A percentile compares a stretch with the other conserved stretches of the same genome.
These are phyloP conservation scores for Limnothrissa miodon DNA, from an alignment of 2,113 vertebrate species.

Conservation along the genomic window DNA sequence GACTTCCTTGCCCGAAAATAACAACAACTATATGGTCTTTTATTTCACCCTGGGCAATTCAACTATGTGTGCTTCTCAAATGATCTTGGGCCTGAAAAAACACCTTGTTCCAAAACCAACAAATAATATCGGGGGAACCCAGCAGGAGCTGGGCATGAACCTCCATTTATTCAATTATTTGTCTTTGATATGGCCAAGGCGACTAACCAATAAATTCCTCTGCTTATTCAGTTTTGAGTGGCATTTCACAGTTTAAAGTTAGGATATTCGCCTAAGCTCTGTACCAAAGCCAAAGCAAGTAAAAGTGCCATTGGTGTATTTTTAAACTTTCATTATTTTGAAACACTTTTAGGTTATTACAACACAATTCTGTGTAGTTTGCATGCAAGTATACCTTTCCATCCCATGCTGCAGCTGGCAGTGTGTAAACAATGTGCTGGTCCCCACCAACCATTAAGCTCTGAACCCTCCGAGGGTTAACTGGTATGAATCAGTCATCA, in stretches of 20 bases:
- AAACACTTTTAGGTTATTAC: not conserved
- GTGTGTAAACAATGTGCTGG: not conserved
- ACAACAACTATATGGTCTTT: constrained; percentile 21
- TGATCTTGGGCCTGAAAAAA: constrained; percentile 25
- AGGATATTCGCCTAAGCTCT: not conserved
- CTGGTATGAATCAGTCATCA: too few relatives aligned
- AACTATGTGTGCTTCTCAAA: constrained; percentile 25
- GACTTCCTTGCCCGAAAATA: constrained; percentile 34
- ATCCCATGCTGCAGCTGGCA: too few relatives aligned
- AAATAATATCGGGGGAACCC: constrained; percentile 12
- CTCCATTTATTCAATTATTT: constrained; percentile 31
- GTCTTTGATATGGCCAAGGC: constrained; percentile 12
- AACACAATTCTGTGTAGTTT: not conserved
- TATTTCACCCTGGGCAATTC: constrained; percentile 39
- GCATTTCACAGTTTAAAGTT: not conserved
- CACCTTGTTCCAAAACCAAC: constrained; percentile 32
- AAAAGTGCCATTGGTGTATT: not conserved
- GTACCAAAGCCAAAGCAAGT: not conserved
- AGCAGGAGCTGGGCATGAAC: not conserved
- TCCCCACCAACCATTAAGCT: too few relatives aligned
- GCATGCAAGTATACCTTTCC: not conserved
- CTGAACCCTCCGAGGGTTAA: too few relatives aligned
- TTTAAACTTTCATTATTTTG: not conserved
- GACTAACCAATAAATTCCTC: not conserved
- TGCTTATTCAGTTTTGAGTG: not conserved